Evolutionary conservation across 2,113 vertebrate genomes (phyloP).

Genomic region (Prionailurus viverrinus): DNA sequence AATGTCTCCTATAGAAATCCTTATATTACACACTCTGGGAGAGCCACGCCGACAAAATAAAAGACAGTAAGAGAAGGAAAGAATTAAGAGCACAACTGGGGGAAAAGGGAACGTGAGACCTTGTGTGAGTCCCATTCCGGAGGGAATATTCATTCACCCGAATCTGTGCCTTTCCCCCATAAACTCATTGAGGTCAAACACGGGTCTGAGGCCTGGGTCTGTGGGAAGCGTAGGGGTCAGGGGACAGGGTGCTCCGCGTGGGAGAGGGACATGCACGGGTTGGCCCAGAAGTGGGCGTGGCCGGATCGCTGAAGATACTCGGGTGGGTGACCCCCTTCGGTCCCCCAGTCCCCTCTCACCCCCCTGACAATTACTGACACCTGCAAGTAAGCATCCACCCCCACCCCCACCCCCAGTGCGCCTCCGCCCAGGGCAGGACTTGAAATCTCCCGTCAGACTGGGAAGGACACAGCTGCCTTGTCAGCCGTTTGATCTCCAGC

Average conservation of each 20-base stretch:
- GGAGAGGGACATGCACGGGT: neutral
- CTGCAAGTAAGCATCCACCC: neutral
- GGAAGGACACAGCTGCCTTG: slow-evolving; percentile 71
- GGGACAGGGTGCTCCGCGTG: neutral
- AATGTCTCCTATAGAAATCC: slow-evolving; percentile 41
- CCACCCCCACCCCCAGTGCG: neutral
- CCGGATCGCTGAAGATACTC: neutral
- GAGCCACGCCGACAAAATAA: neutral
- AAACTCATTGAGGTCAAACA: neutral
- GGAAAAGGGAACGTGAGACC: neutral
- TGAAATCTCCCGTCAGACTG: slow-evolving; percentile 65
- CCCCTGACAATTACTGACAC: neutral
- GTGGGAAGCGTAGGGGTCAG: neutral
- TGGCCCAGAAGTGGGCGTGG: slow-evolving; percentile 22
- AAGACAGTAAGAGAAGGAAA: neutral
- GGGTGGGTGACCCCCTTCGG: neutral
- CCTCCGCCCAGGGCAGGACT: slow-evolving; percentile 17
- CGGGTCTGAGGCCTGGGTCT: neutral
- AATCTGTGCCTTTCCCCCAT: neutral
- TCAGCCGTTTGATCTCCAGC: slow-evolving; percentile 70
- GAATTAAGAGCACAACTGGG: neutral
- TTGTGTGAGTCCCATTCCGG: neutral
- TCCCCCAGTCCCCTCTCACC: neutral
- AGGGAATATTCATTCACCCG: neutral
- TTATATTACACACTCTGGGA: neutral